Conservation (phyloP, 2,888 invertebrate genomes). For the Conistra vaccinii region DNA sequence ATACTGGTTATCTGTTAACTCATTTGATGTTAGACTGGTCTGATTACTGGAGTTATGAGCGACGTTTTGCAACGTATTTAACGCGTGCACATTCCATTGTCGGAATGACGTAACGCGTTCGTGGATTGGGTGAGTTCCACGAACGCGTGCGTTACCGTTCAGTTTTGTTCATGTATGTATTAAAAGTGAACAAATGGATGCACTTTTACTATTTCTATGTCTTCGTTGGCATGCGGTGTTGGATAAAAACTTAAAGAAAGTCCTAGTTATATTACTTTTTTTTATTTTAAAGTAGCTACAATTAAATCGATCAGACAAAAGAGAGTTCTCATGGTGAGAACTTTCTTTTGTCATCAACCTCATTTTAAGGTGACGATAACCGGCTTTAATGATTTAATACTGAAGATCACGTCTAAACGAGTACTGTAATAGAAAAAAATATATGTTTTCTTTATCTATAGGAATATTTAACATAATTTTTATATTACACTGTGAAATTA, state of each 20-base stretch:
- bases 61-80: slow-evolving; percentile 12
- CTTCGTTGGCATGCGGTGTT: neutral
- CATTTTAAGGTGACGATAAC: too few relatives aligned
- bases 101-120: too few relatives aligned
- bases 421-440: too few relatives aligned
- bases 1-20: slow-evolving; percentile 63
- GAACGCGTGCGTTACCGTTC: neutral
- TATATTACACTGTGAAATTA: too few relatives aligned
- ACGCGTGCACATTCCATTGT: neutral
- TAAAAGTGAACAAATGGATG: neutral
- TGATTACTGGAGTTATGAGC: slow-evolving; percentile 27
- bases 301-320: neutral
- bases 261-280: neutral
- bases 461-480: too few relatives aligned
- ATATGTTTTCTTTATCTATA: too few relatives aligned
- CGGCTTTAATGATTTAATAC: too few relatives aligned
- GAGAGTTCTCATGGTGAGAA: too few relatives aligned
- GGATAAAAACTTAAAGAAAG: neutral
- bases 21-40: slow-evolving; percentile 54
- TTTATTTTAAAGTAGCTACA: neutral
- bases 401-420: too few relatives aligned
- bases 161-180: neutral
- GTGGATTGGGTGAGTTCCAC: neutral
- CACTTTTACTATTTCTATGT: neutral
- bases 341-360: too few relatives aligned